These are phyloP conservation scores for Pampus argenteus DNA, from an alignment of 2,797 vertebrate species.

Conservation along the genomic window DNA sequence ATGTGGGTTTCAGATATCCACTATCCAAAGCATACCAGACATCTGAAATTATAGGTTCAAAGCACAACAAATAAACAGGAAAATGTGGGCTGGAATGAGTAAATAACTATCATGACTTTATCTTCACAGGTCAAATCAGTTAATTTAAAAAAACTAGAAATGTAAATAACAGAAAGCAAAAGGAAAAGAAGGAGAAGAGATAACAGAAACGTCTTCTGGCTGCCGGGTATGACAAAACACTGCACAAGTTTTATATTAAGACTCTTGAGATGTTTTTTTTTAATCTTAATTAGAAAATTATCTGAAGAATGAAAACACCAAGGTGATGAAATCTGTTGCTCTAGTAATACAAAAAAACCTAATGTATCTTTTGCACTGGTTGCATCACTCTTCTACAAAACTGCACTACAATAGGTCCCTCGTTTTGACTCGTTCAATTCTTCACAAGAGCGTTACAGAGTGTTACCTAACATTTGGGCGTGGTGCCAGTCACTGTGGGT, in stretches of 20 bases:
- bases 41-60: slow-evolving; percentile 59
- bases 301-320: slow-evolving; percentile 26
- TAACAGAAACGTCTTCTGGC: too few relatives aligned
- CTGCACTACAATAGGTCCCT: slow-evolving; percentile 25
- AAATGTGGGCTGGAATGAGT: slow-evolving; percentile 24
- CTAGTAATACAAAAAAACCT: slow-evolving; percentile 4
- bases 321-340: background rate
- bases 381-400: slow-evolving; percentile 4
- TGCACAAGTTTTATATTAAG: background rate
- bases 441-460: slow-evolving; percentile 19
- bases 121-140: slow-evolving; percentile 41
- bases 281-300: slow-evolving; percentile 9
- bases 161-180: slow-evolving; percentile 27
- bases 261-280: background rate
- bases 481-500: slow-evolving; percentile 50
- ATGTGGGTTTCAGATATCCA: slow-evolving; percentile 3
- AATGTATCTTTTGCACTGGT: background rate
- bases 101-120: slow-evolving; percentile 16
- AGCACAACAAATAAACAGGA: slow-evolving; percentile 49
- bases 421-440: slow-evolving; percentile 28
- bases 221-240: slow-evolving; percentile 2
- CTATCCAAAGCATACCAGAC: slow-evolving; percentile 30
- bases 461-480: slow-evolving; percentile 67
- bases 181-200: too few relatives aligned
- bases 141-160: slow-evolving; percentile 28